phyloP scores from a whole-genome alignment of 2,113 vertebrate genomes.

The Chaetops frenatus region DNA sequence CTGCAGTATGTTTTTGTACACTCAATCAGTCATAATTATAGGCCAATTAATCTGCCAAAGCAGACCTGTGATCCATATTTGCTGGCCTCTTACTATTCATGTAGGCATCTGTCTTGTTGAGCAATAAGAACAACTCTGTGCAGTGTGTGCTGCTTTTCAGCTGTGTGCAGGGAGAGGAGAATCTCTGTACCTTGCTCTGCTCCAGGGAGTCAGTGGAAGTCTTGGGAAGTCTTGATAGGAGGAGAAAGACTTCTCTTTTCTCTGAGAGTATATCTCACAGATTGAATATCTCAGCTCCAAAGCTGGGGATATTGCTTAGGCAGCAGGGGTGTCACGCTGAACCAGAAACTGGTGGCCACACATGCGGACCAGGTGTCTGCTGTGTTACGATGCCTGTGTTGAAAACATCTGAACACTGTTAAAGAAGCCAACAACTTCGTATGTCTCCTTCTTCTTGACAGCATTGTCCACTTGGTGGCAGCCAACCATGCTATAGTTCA shows the following conservation, averaged over 20 bases:
- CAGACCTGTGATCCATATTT: neutral
- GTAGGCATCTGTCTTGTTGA: neutral
- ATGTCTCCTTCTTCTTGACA: neutral
- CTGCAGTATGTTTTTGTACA: slow-evolving; percentile 48
- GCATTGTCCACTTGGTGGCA: neutral
- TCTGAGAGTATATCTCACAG: neutral
- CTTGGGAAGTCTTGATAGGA: neutral
- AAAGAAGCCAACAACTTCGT: neutral
- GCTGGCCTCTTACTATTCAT: neutral
- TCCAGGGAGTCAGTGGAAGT: neutral
- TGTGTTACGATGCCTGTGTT: neutral
- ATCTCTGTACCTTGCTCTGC: neutral
- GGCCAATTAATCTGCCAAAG: neutral
- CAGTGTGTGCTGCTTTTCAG: neutral
- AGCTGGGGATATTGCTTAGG: neutral
- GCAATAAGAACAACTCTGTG: slow-evolving; percentile 24
- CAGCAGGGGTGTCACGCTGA: neutral
- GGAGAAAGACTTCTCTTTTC: neutral
- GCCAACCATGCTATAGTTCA: neutral
- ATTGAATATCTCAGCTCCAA: neutral
- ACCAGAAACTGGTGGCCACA: neutral
- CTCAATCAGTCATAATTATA: neutral
- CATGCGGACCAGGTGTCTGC: neutral
- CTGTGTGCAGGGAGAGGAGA: neutral
- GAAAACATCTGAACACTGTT: neutral